Evolutionary conservation across 2,113 vertebrate genomes (phyloP), one percentile per base, ranked within the genome.

Genomic region (Strix aluco): DNA sequence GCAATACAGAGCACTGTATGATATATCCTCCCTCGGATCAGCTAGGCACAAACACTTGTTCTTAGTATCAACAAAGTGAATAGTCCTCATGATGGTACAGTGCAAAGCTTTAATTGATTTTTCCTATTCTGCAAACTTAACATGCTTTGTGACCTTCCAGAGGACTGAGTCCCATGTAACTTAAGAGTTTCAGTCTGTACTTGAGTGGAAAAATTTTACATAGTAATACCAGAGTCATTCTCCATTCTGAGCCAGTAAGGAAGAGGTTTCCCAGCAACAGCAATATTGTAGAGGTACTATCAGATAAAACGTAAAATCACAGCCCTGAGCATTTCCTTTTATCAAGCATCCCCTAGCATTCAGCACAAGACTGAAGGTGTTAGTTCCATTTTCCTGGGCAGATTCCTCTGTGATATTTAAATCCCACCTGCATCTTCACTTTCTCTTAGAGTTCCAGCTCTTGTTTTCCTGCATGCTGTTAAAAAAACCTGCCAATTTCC

Each of bases 251-350:
- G 32, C 14, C 54, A 87, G 52, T 54, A 42, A 89, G 84, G 67
- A 61, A 54, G 47, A 95, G 78, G 94, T 95, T 85, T 95, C 94
- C 86, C 74, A 85, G 95, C 89, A 96, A 97, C 97, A 95, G 78
- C 42, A 85, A 66, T 38, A 8, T 3, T 75, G 70, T 42, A 81
- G 92, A 95, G 74, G 58, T 70, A 58, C 84, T 73, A 87, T 77
- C 81, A 95, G 84, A 86, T 82, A 88, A 94, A 94, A 87, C 25
- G 66, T 36, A 91, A 92, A 95, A 95, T 89, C 92, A 92, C 67
- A 96, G 91, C 67, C 51, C 91, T 86, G 77, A 95, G 92, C 81
- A 80, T 78, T 90, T 87, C 70, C 23, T 85, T 65, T 87, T 88
- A 87, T 66, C 74, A 77, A 95, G 71, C 74, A 83, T 77, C 78